Conservation (phyloP, 1,140 invertebrate species). For the Aphelenchoides avenae region DNA sequence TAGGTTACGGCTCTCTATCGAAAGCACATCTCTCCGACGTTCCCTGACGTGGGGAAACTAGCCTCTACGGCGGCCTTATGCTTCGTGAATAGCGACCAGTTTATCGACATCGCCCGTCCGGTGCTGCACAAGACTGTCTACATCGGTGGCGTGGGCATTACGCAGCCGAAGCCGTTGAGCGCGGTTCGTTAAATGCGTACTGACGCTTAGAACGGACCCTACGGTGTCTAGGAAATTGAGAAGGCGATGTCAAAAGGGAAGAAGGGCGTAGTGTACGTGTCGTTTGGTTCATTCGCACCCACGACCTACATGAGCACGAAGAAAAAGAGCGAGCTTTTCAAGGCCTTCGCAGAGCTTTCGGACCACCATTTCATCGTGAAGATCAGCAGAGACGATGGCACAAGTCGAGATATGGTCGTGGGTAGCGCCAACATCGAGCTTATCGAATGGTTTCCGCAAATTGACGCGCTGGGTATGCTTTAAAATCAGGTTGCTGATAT, state of each 20-base stretch:
- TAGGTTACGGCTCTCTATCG: not conserved
- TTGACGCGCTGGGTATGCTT: conserved; percentile 26
- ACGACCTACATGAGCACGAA: conserved; percentile 13
- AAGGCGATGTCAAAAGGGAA: too few relatives aligned
- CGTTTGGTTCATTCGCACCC: conserved; percentile 27
- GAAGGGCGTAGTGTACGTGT: conserved; percentile 30
- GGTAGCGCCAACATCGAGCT: conserved; percentile 26
- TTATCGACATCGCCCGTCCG: too few relatives aligned
- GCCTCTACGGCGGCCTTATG: not conserved
- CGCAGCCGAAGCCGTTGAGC: too few relatives aligned
- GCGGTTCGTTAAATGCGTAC: too few relatives aligned
- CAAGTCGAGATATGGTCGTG: conserved; percentile 14
- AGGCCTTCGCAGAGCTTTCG: conserved; percentile 31
- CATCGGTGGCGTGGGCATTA: too few relatives aligned
- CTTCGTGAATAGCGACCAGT: too few relatives aligned
- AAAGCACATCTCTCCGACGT: conserved; percentile 3
- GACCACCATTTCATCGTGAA: conserved; percentile 42
- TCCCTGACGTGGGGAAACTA: not conserved
- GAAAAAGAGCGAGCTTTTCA: conserved; percentile 21
- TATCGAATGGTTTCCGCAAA: conserved; percentile 34
- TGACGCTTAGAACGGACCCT: too few relatives aligned
- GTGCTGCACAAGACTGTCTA: too few relatives aligned
- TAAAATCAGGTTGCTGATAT: conserved; percentile 1
- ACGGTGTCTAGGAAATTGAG: conserved; percentile 17
- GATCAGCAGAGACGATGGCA: conserved; percentile 20